Conservation (phyloP, 2,888 invertebrate genomes). For the Synanthedon myopaeformis region DNA sequence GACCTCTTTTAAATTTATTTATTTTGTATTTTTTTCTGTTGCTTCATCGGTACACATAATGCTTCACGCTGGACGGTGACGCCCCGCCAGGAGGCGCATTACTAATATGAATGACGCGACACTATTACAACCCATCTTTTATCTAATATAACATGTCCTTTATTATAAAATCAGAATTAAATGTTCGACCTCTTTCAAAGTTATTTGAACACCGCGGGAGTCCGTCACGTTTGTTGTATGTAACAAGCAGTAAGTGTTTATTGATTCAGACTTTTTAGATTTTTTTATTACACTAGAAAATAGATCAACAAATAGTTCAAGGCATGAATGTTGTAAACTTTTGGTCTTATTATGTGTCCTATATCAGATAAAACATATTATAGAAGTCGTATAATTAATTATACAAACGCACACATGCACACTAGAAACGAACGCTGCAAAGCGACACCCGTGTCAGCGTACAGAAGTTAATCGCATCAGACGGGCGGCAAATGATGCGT, state of each 20-base stretch:
- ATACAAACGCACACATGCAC: conserved; percentile 19
- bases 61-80: conserved; percentile 27
- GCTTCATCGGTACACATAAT: conserved; percentile 21
- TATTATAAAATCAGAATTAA: conserved; percentile 62
- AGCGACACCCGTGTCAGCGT: conserved; percentile 43
- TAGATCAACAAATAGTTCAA: conserved; percentile 24
- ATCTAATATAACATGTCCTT: conserved; percentile 64
- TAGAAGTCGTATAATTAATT: conserved; percentile 39
- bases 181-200: conserved; percentile 53
- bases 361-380: conserved; percentile 17
- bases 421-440: conserved; percentile 4
- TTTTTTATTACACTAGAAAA: conserved; percentile 29
- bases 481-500: conserved; percentile 62
- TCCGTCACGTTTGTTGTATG: conserved; percentile 46
- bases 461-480: conserved; percentile 43
- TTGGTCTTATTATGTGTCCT: not conserved
- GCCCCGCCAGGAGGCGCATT: conserved; percentile 54
- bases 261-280: conserved; percentile 45
- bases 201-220: conserved; percentile 59
- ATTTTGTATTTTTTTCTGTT: conserved; percentile 41
- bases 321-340: conserved; percentile 5
- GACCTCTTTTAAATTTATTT: conserved; percentile 46
- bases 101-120: conserved; percentile 62
- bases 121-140: conserved; percentile 64
- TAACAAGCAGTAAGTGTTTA: conserved; percentile 47